Evolutionary conservation across 2,797 vertebrate species (phyloP), one percentile per base, ranked within the genome.

Genomic region (Hypotaenidia philippensis): DNA sequence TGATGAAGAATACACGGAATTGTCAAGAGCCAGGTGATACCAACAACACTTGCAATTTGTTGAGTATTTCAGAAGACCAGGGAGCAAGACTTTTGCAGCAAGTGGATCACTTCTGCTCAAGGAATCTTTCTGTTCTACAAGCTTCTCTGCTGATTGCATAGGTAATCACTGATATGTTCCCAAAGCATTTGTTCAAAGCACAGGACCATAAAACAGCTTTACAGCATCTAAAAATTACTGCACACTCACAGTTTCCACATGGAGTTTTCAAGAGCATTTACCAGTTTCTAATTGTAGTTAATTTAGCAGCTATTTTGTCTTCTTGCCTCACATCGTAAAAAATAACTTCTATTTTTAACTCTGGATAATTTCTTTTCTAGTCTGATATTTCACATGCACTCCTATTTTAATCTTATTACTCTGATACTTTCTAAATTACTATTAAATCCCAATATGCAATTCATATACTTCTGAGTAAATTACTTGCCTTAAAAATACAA

Each of bases 401-500:
- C 29, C 27, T 93, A 77, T 74, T 92, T 87, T 94, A 95, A 93
- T 84, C 83, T 82, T 89, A 63, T 83, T 83, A 81, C 49, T 83
- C 57, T 61, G 10, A 59, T 95, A 69, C 82, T 89, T 86, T 85
- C 66, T 74, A 96, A 96, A 94, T 94, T 96, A 85, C 75, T 92
- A 57, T 88, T 92, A 95, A 97, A 92, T 93, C 70, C 80, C 83
- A 86, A 36, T 82, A 82, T 91, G 75, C 82, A 91, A 81, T 94
- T 91, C 70, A 87, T 90, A 86, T 83, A 85, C 50, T 95, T 97
- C 96, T 90, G 96, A 93, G 94, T 95, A 97, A 97, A 93, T 92
- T 94, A 84, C 94, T 94, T 95, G 71, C 79, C 93, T 96, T 96
- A 94, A 95, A 97, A 97, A 95, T 89, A 96, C 81, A 96, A 64